phyloP scores from a whole-genome alignment of 2,888 invertebrate genomes.

The Calameuta pallipes region DNA sequence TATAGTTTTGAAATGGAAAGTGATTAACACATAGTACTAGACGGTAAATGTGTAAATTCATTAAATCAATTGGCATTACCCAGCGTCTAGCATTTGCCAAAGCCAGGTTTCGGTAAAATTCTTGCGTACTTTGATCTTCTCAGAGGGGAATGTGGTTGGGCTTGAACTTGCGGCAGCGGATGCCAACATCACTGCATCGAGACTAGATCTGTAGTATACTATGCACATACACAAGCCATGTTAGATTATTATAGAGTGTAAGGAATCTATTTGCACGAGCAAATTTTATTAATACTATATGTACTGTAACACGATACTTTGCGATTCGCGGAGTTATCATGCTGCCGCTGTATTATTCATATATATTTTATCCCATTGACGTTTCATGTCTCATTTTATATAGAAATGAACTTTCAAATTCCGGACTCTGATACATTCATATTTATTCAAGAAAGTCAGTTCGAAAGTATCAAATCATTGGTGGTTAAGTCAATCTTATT shows the following conservation, averaged over 20 bases:
- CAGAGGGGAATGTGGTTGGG: constrained; percentile 48
- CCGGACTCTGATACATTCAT: neutral
- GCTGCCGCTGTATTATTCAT: too few relatives aligned
- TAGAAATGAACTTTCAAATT: neutral
- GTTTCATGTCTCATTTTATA: neutral
- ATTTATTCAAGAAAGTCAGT: neutral
- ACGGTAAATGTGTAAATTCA: constrained; percentile 36
- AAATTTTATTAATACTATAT: neutral
- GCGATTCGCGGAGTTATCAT: neutral
- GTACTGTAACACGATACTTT: neutral
- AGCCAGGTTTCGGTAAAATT: constrained; percentile 82
- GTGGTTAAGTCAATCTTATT: neutral
- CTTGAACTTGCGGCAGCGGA: constrained; percentile 46
- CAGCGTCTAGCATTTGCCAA: constrained; percentile 72
- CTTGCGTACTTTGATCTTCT: constrained; percentile 69
- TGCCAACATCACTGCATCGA: constrained; percentile 56
- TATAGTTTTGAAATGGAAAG: neutral
- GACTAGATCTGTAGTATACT: constrained; percentile 69
- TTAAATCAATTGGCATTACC: constrained; percentile 65
- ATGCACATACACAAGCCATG: constrained; percentile 34
- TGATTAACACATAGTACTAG: constrained; percentile 5
- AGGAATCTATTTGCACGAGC: neutral
- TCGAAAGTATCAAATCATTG: neutral
- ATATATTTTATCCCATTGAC: neutral
- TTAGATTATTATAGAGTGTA: constrained; percentile 7